Evolutionary conservation across 1,140 invertebrate genomes (phyloP), one percentile per base, ranked within the genome.

Genomic region (Drosophila eugracilis): DNA sequence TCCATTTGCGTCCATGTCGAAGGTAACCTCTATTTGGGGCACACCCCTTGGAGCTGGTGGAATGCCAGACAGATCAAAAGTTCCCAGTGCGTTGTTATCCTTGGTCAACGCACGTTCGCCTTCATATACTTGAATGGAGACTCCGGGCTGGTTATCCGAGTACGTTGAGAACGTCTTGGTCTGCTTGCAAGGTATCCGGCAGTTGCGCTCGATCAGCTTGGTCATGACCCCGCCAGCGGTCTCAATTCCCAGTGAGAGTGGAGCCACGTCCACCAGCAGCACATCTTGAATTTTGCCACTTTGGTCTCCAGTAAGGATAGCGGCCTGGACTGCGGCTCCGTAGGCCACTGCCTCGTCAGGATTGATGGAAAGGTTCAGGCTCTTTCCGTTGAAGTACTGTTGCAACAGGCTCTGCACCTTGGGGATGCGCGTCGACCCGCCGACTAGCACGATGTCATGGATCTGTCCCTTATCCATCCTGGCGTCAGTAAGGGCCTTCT

Each of bases 21-120:
- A 94, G 14, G 92, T 92, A 30, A 95, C 94, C 73, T 95, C 93
- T 60, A 97, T 95, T 84, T 97, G 94, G 0, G 96, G 95, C 0
- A 97, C 95, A 12, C 96, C 96, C 17, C 96, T 92, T 0, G 96
- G 96, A 12, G 96, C 96, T 21, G 96, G 95, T 1, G 96, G 95
- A 57, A 97, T 97, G 3, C 96, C 96, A 0, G 94, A 94, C 30
- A 97, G 91, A 75, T 96, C 94, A 79, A 97, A 97, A 59, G 94
- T 95, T 30, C 96, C 96, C 28, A 97, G 91, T 4, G 95, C 80
- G 89, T 96, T 95, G 91, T 96, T 96, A 71, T 96, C 94, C 79
- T 94, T 94, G 0, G 95, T 95, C 94, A 95, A 94, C 5, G 94
- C 94, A 47, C 95, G 91, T 83, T 95, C 94, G 22, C 94, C 95